Base-by-base conservation (phyloP, 2,888 invertebrate genomes). In the Ceraclea dissimilis region DNA sequence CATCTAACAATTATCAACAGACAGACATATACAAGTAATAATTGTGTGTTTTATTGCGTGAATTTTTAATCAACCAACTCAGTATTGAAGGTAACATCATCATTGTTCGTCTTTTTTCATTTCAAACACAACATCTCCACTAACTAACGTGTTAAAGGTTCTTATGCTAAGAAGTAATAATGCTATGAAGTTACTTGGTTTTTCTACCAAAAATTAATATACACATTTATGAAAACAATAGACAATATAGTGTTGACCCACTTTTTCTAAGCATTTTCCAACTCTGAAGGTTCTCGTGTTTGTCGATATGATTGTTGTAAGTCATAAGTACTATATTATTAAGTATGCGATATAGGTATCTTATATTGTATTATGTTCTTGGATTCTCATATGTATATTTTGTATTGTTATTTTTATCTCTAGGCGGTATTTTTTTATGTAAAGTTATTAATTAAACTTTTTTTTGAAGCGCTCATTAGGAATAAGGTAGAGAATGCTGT, bases 181-280 rank as follows among this genome's bases (percentile, higher is more conserved):
- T n/a, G n/a, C n/a, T 13, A 16, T 39, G 39, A 39, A 16, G 13
- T 16, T 39, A n/a, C 16, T 39, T 39, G 13, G n/a, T 16, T n/a
- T 39, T 39, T 39, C 39, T 39, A 39, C 39, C 39, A 16, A 39
- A 39, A 39, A 39, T n/a, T n/a, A n/a, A 39, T n/a, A 39, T 39
- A 39, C 39, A 39, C n/a, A 13, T 16, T 13, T 5, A 39, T 39
- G 39, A 13, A 39, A 39, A 39, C 39, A 39, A 39, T 39, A 39
- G 39, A 39, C 39, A 39, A 39, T n/a, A n/a, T 39, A 8, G 39
- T 16, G 39, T 39, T 39, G 39, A 39, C 39, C 39, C 39, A 39
- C 39, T 39, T 39, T 39, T 39, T 39, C 39, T 39, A 39, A 39
- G 39, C 39, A 39, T 39, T 39, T 39, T 39, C 39, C 39, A 13